Conservation (phyloP, 2,113 vertebrate species). For the Gavia stellata region DNA sequence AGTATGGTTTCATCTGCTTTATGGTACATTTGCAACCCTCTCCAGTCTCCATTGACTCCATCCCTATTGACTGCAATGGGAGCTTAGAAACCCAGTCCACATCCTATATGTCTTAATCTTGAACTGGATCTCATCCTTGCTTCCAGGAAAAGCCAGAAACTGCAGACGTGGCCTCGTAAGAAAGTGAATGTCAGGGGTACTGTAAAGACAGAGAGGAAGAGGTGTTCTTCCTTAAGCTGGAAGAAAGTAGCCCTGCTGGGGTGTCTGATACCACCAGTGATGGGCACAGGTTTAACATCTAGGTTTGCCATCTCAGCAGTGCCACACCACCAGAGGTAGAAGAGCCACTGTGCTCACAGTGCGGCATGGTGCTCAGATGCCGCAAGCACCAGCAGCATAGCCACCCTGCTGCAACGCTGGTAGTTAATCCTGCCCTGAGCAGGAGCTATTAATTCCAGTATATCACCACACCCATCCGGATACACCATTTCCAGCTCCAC, state of each 20-base stretch:
- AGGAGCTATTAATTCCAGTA: neutral
- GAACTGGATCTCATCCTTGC: neutral
- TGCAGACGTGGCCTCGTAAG: neutral
- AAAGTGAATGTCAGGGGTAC: neutral
- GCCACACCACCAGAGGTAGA: neutral
- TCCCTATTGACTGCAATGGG: neutral
- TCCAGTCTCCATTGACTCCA: neutral
- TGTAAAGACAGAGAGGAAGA: neutral
- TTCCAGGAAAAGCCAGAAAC: neutral
- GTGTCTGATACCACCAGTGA: neutral
- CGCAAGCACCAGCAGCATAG: neutral
- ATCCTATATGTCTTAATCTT: neutral
- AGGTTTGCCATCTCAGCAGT: neutral
- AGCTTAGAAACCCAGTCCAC: neutral
- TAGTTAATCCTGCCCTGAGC: neutral
- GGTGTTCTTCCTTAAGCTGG: neutral
- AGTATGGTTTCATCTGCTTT: neutral
- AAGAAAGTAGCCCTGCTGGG: neutral
- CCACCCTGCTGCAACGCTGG: neutral
- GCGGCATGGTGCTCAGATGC: neutral
- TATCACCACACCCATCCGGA: fast-evolving
- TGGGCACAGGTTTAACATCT: neutral
- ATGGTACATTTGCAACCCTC: neutral
- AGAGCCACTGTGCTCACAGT: neutral
- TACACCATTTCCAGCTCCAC: neutral